These are phyloP conservation scores for Ditylenchus weischeri DNA, from an alignment of 2,888 invertebrate genomes.

Conservation along the genomic window DNA sequence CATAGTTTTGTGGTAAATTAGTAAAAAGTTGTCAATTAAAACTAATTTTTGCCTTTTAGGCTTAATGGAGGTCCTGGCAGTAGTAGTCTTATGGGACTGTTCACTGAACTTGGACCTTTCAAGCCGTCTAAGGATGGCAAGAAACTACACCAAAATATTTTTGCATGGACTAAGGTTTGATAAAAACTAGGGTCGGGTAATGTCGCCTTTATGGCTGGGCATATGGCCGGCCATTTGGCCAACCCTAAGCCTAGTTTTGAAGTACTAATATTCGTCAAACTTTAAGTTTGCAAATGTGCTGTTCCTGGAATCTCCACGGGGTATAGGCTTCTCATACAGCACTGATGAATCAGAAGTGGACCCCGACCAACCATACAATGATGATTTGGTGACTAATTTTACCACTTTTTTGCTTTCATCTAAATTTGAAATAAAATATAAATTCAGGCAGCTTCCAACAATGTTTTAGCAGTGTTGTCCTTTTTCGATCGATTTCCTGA, in stretches of 20 bases:
- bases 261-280: conserved; percentile 58
- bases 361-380: conserved; percentile 34
- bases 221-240: too few species aligned
- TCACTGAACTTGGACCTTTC: conserved; percentile 13
- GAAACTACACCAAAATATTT: conserved; percentile 13
- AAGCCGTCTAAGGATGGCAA: conserved; percentile 10
- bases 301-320: conserved; percentile 63
- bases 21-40: conserved; percentile 22
- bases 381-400: conserved; percentile 15
- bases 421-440: not conserved
- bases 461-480: conserved; percentile 60
- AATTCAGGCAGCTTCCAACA: conserved; percentile 60
- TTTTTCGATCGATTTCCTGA: conserved; percentile 63
- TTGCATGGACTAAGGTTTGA: conserved; percentile 17
- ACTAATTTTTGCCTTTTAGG: conserved; percentile 58
- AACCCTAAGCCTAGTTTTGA: not conserved
- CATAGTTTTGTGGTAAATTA: conserved; percentile 57
- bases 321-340: conserved; percentile 64
- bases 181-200: too few species aligned
- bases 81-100: conserved; percentile 7
- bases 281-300: conserved; percentile 62
- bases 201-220: too few species aligned
- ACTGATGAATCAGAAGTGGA: conserved; percentile 44
- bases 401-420: too few species aligned
- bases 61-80: conserved; percentile 60